Evolutionary conservation across 2,113 vertebrate genomes (phyloP).

Genomic region (Gymnorhina tibicen): DNA sequence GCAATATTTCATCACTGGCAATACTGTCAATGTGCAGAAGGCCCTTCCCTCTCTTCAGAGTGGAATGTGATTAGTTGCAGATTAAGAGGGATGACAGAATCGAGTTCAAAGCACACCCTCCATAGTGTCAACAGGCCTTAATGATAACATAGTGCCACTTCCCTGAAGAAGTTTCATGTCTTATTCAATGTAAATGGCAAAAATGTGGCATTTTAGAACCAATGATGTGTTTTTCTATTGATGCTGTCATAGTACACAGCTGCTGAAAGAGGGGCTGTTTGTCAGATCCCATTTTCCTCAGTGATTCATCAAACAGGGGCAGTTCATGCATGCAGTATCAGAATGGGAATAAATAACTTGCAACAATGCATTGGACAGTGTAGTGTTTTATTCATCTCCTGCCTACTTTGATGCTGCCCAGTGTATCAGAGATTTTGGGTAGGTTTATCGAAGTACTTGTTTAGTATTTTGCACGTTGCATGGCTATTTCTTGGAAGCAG

Average conservation of each 20-base stretch:
- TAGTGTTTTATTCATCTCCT: conserved; percentile 42
- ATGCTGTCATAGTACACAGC: conserved; percentile 65
- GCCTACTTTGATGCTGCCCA: background rate
- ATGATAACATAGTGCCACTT: conserved; percentile 73
- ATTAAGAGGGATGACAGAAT: conserved; percentile 79
- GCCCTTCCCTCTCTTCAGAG: conserved; percentile 72
- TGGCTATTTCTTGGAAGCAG: background rate
- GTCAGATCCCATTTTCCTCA: conserved; percentile 68
- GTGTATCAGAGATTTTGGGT: background rate
- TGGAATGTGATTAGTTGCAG: conserved; percentile 72
- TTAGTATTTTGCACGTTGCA: background rate
- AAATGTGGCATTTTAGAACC: conserved; percentile 73
- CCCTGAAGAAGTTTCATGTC: conserved; percentile 72
- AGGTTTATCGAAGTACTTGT: background rate
- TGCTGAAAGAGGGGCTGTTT: conserved; percentile 61
- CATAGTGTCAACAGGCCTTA: conserved; percentile 70
- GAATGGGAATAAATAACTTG: conserved; percentile 66
- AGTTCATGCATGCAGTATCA: conserved; percentile 59
- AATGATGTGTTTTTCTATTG: conserved; percentile 74
- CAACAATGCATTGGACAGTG: conserved; percentile 1
- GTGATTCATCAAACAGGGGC: conserved; percentile 65
- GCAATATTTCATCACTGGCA: conserved; percentile 75
- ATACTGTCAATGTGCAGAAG: conserved; percentile 65
- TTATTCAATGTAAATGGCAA: conserved; percentile 73
- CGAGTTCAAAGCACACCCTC: conserved; percentile 62